A percentile compares a stretch with the other conserved stretches of the same genome.
phyloP scores from a whole-genome alignment of 2,113 vertebrate genomes.

The Microtus montanus region DNA sequence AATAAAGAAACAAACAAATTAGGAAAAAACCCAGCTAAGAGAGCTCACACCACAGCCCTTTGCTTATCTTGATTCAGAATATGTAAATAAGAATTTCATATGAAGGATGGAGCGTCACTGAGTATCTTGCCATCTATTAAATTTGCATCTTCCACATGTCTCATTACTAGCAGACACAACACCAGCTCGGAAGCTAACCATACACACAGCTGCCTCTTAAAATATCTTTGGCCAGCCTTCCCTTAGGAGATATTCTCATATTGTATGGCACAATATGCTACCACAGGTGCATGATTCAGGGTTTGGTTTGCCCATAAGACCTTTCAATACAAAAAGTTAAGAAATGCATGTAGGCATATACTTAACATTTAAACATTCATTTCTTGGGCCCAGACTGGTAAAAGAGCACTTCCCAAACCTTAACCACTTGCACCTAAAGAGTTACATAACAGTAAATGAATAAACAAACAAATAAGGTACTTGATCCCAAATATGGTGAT shows the following conservation, averaged over 20 bases:
- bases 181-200: background rate
- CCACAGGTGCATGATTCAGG: background rate
- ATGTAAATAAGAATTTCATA: slow-evolving; percentile 15
- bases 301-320: slow-evolving; percentile 32
- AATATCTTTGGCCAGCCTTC: slow-evolving; percentile 58
- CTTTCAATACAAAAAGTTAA: slow-evolving; percentile 73
- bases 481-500: background rate
- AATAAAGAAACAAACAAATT: background rate
- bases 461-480: background rate
- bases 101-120: background rate
- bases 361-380: background rate
- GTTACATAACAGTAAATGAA: too few species aligned
- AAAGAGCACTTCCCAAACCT: slow-evolving; percentile 59
- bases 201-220: slow-evolving; percentile 55
- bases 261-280: slow-evolving; percentile 4
- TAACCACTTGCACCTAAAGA: slow-evolving; percentile 59
- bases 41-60: background rate
- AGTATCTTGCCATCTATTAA: slow-evolving; percentile 17
- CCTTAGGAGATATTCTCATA: slow-evolving; percentile 65
- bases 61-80: slow-evolving; percentile 15
- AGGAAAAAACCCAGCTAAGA: background rate
- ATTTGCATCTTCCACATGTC: background rate
- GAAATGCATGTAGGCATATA: background rate
- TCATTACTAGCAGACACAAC: slow-evolving; percentile 32
- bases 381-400: slow-evolving; percentile 60